Evolutionary conservation across 2,797 vertebrate genomes (phyloP).

Genomic region (Oreonectes daqikongensis): DNA sequence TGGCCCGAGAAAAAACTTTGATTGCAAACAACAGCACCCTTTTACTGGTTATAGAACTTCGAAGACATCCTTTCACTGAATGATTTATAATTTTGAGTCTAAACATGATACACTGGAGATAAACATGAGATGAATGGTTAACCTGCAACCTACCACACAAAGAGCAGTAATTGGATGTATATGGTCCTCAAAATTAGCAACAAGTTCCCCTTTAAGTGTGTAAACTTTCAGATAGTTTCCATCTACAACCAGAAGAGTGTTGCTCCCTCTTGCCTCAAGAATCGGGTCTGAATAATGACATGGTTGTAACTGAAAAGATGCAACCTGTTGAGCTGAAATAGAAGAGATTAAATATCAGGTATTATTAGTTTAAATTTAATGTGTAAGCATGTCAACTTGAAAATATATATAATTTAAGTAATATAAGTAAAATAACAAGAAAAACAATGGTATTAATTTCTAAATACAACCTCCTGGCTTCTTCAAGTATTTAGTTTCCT

Average conservation of each 20-base stretch:
- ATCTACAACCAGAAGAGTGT: conserved; percentile 69
- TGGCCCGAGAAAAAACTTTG: too few species aligned
- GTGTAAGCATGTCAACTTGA: neutral
- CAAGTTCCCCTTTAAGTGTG: conserved; percentile 74
- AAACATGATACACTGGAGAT: neutral
- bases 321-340: conserved; percentile 69
- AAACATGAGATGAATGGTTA: neutral
- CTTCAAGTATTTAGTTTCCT: conserved; percentile 70
- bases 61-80: too few species aligned
- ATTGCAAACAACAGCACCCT: too few species aligned
- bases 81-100: too few species aligned
- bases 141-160: conserved; percentile 76
- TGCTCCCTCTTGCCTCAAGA: conserved; percentile 72
- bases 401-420: too few species aligned
- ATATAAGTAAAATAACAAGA: neutral
- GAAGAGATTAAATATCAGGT: neutral
- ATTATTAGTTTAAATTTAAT: neutral
- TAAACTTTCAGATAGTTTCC: conserved; percentile 67
- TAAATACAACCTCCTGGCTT: conserved; percentile 65
- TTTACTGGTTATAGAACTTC: too few species aligned
- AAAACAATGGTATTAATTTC: neutral
- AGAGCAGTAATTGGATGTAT: conserved; percentile 73
- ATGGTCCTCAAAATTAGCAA: conserved; percentile 82
- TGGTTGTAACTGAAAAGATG: conserved; percentile 66
- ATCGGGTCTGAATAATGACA: conserved; percentile 59